A percentile compares a stretch with the other conserved stretches of the same genome.
These are phyloP conservation scores for Apostichopus parvimensis DNA, from an alignment of 35 echinoderm and acorn worm species.

Conservation along the genomic window DNA sequence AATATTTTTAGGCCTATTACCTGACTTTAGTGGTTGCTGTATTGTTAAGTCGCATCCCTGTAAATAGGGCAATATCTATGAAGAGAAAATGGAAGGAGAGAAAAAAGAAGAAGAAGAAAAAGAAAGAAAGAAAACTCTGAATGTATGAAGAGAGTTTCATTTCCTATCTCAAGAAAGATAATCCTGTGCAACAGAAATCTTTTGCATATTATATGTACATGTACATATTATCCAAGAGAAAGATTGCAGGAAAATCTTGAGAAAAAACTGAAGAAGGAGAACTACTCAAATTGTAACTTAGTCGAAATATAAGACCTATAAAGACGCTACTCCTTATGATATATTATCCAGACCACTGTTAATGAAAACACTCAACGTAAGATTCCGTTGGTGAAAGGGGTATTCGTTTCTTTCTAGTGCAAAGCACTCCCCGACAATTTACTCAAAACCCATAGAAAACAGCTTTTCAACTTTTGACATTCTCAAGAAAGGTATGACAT, in stretches of 20 bases:
- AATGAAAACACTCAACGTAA: background rate
- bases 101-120: too few species aligned
- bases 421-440: constrained; percentile 11
- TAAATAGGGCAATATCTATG: too few species aligned
- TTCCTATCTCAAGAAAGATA: constrained; percentile 8
- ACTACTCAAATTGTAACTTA: constrained; percentile 14
- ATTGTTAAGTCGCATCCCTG: too few species aligned
- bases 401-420: constrained; percentile 18
- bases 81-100: too few species aligned
- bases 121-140: too few species aligned
- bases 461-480: constrained; percentile 36
- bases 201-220: background rate
- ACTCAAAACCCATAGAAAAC: constrained; percentile 7
- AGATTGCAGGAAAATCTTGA: background rate
- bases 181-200: background rate
- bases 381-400: background rate
- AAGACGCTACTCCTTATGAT: background rate
- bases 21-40: too few species aligned
- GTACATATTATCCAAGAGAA: background rate
- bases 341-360: background rate
- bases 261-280: background rate
- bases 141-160: background rate
- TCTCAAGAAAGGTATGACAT: background rate
- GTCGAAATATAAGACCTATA: constrained; percentile 1
- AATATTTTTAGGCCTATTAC: too few species aligned